Base-by-base conservation (phyloP, 2,888 invertebrate genomes). In the Drosophila vallismaia region DNA sequence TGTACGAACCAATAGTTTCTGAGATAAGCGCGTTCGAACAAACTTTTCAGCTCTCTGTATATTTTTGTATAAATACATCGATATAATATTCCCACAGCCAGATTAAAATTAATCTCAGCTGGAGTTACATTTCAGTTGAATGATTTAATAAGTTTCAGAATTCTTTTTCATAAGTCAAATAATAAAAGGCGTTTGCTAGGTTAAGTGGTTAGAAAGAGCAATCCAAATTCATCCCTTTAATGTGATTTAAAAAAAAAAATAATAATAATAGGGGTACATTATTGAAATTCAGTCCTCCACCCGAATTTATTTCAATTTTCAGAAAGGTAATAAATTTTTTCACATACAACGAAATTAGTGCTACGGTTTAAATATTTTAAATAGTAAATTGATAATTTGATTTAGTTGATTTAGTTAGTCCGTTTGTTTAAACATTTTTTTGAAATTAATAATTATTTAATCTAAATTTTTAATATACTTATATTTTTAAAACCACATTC, bases 191-290 rank as follows among this genome's bases (percentile, higher is more conserved):
- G 48, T 38, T 51, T 40, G 69, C 57, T 74, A 58, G 76, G 67
- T 76, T 78, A 78, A 78, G 69, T 74, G 63, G 62, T 64, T 70
- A 85, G 79, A 80, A 80, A 76, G 79, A 85, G 79, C 79, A 80
- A 76, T 85, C 79, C 44, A 51, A 58, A 53, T 56, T 66, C 71
- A 81, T 74, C 79, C 79, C 82, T 70, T 50, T 64, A 24, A 58
- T 59, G 38, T 53, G 54, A 58, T 54, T 54, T 29, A 59, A 31
- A 12, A 50, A 26, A 50, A 26, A n/a, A 40, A 8, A 45, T 31
- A 36, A 33, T 8, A 33, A 38, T 12, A 26, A 66, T 50, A 64
- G 26, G 66, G 66, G 54, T 54, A 44, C 44, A 45, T 38, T 51
- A 51, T 33, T 3, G 19, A 42, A 42, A 42, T 19, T 40, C 40